These are phyloP conservation scores for Pao palembangensis DNA, from an alignment of 2,113 vertebrate species.

Conservation along the genomic window DNA sequence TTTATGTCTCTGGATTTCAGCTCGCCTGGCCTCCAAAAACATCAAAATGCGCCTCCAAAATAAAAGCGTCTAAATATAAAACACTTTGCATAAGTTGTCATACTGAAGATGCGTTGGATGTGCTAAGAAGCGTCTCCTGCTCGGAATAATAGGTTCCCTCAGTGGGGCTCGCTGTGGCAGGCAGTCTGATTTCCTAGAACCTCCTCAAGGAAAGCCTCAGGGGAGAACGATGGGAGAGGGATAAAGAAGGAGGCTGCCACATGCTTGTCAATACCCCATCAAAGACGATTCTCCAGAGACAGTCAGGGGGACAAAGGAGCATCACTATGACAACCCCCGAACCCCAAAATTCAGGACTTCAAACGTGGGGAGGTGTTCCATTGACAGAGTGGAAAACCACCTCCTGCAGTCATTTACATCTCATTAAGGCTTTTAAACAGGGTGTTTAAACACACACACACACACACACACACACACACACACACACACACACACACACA, in stretches of 20 bases:
- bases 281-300: conserved; percentile 59
- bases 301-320: conserved; percentile 36
- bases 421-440: conserved; percentile 49
- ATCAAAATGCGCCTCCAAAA: conserved; percentile 37
- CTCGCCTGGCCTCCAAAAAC: conserved; percentile 27
- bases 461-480: neutral
- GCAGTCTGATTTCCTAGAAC: conserved; percentile 18
- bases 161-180: conserved; percentile 9
- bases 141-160: conserved; percentile 2
- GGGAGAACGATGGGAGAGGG: conserved; percentile 14
- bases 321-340: conserved; percentile 63
- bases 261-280: conserved; percentile 70
- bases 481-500: too few relatives aligned
- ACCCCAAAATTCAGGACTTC: conserved; percentile 54
- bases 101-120: conserved; percentile 16
- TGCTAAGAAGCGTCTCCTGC: conserved; percentile 2
- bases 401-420: conserved; percentile 65
- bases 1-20: conserved; percentile 36
- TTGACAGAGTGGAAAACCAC: conserved; percentile 55
- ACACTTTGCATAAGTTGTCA: conserved; percentile 38
- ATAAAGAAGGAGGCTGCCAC: conserved; percentile 45
- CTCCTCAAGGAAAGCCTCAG: conserved; percentile 30
- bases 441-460: conserved; percentile 14
- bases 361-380: conserved; percentile 54
- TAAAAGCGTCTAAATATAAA: conserved; percentile 47